A percentile compares a stretch with the other conserved stretches of the same genome.
Evolutionary conservation across 2,888 invertebrate species (phyloP).

Genomic region (Rhyacophila evoluta): DNA sequence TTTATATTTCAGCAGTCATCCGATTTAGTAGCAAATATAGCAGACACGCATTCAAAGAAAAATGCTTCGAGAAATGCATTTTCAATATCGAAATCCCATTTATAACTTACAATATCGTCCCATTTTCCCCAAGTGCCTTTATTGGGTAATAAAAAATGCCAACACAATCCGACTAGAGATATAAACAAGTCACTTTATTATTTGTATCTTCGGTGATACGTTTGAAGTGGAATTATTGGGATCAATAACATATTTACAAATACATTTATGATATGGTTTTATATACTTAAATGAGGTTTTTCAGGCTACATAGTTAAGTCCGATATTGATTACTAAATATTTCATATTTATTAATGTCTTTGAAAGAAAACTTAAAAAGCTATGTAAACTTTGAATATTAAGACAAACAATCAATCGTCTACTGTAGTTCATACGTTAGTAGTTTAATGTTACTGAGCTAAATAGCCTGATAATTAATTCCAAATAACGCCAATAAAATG

Average conservation of each 20-base stretch:
- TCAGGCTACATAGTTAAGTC: too few species aligned
- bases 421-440: too few species aligned
- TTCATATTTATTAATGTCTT: too few species aligned
- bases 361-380: too few species aligned
- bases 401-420: too few species aligned
- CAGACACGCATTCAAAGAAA: neutral
- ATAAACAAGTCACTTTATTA: neutral
- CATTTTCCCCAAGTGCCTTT: conserved; percentile 6
- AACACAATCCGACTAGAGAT: neutral
- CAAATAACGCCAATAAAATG: too few species aligned
- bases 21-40: neutral
- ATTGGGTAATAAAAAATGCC: conserved; percentile 7
- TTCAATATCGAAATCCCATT: conserved; percentile 1
- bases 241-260: neutral
- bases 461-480: too few species aligned
- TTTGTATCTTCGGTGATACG: neutral
- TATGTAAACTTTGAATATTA: too few species aligned
- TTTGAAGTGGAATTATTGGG: neutral
- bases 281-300: too few species aligned
- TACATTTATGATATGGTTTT: too few species aligned
- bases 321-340: too few species aligned
- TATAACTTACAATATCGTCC: neutral
- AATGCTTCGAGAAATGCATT: neutral
- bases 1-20: neutral
- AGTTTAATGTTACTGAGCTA: too few species aligned